Evolutionary conservation across 1,140 invertebrate genomes (phyloP).

Genomic region (Sipha flava): DNA sequence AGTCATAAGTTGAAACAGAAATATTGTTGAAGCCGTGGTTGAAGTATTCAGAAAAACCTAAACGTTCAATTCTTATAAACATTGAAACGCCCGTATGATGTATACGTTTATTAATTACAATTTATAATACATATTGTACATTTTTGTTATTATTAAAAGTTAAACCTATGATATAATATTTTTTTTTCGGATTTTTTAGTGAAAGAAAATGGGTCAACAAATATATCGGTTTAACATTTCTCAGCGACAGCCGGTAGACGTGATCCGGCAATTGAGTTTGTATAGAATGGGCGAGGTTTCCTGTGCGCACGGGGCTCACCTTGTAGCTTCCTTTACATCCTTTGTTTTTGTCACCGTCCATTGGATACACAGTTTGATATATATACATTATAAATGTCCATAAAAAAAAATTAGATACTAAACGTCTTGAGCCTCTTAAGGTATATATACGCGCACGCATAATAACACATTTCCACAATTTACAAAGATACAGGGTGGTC

Average conservation of each 20-base stretch:
- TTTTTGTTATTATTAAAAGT: neutral
- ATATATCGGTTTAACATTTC: neutral
- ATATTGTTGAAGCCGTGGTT: too few species aligned
- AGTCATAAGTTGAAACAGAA: too few species aligned
- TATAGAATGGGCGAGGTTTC: slow-evolving; percentile 31
- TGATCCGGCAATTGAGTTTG: slow-evolving; percentile 26
- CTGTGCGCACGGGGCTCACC: slow-evolving; percentile 25
- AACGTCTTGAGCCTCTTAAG: neutral
- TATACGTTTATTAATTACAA: too few species aligned
- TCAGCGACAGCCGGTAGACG: slow-evolving; percentile 22
- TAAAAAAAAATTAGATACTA: slow-evolving; percentile 9
- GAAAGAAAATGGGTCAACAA: neutral
- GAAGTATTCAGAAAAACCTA: too few species aligned
- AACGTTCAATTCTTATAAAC: neutral
- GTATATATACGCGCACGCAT: neutral
- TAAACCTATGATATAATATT: neutral
- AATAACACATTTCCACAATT: neutral
- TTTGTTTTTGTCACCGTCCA: slow-evolving; percentile 31
- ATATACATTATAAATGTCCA: neutral
- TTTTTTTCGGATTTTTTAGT: neutral
- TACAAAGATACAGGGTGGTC: neutral
- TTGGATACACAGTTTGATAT: neutral
- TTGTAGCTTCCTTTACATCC: slow-evolving; percentile 22
- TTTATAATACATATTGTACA: too few species aligned
- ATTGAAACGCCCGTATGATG: neutral